phyloP scores from a whole-genome alignment of 2,888 invertebrate genomes.

The Galerucella calmariensis region DNA sequence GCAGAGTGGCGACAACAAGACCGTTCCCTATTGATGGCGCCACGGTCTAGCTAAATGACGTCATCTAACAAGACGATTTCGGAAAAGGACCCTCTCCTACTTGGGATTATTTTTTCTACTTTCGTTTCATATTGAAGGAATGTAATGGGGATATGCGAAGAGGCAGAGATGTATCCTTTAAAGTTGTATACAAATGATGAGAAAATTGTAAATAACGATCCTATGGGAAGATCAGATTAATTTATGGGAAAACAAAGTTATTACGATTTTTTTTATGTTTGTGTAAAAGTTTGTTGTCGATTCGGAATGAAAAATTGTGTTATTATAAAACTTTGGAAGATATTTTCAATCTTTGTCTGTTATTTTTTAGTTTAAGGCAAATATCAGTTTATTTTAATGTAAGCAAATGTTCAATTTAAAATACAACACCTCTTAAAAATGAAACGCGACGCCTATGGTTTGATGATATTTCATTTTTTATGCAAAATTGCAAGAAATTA shows the following conservation, averaged over 20 bases:
- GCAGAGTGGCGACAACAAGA: constrained; percentile 34
- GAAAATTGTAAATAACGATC: constrained; percentile 11
- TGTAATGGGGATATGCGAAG: constrained; percentile 11
- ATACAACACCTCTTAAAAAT: too few species aligned
- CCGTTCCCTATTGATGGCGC: constrained; percentile 38
- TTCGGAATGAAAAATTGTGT: too few species aligned
- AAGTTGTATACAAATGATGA: constrained; percentile 8
- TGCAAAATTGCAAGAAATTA: too few species aligned
- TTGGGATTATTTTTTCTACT: constrained; percentile 32
- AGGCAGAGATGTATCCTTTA: background rate
- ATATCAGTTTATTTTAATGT: too few species aligned
- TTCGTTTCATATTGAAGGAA: constrained; percentile 27
- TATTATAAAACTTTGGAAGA: background rate
- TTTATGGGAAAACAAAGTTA: background rate
- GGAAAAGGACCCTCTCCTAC: constrained; percentile 29
- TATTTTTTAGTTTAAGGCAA: too few species aligned
- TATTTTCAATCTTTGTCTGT: too few species aligned
- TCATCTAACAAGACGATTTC: constrained; percentile 39
- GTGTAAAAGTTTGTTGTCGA: background rate
- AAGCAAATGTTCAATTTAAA: too few species aligned
- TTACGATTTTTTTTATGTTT: background rate
- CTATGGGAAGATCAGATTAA: background rate
- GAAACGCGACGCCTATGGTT: too few species aligned
- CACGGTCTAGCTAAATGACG: constrained; percentile 36
- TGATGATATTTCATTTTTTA: too few species aligned